phyloP scores from a whole-genome alignment of 2,888 invertebrate species.

The Myopa testacea region DNA sequence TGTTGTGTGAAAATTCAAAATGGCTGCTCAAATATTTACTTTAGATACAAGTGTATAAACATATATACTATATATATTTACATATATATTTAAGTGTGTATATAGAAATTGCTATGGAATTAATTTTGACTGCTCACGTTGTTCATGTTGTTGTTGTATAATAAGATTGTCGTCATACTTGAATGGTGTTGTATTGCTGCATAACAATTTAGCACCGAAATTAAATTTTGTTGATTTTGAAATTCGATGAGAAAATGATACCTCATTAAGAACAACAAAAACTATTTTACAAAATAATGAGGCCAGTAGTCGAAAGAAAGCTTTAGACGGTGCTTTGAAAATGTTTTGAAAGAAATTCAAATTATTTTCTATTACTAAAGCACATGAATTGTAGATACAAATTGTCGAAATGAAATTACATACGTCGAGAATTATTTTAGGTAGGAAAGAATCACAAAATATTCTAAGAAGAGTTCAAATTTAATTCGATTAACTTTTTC shows the following conservation, averaged over 20 bases:
- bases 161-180: neutral
- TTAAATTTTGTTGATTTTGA: neutral
- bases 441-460: too few relatives aligned
- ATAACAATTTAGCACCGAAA: neutral
- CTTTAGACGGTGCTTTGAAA: too few relatives aligned
- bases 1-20: conserved; percentile 57
- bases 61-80: neutral
- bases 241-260: neutral
- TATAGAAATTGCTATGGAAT: neutral
- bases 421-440: too few relatives aligned
- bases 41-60: neutral
- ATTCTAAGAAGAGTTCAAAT: too few relatives aligned
- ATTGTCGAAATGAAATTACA: too few relatives aligned
- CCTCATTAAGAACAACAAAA: neutral
- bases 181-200: neutral
- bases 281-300: neutral
- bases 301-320: neutral
- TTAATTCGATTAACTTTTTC: too few relatives aligned
- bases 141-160: neutral
- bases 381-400: too few relatives aligned
- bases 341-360: too few relatives aligned
- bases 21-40: conserved; percentile 66
- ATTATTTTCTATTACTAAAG: too few relatives aligned
- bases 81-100: neutral
- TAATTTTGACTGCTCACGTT: neutral